Conservation (phyloP, 2,113 vertebrate species). For the Toxostoma redivivum region DNA sequence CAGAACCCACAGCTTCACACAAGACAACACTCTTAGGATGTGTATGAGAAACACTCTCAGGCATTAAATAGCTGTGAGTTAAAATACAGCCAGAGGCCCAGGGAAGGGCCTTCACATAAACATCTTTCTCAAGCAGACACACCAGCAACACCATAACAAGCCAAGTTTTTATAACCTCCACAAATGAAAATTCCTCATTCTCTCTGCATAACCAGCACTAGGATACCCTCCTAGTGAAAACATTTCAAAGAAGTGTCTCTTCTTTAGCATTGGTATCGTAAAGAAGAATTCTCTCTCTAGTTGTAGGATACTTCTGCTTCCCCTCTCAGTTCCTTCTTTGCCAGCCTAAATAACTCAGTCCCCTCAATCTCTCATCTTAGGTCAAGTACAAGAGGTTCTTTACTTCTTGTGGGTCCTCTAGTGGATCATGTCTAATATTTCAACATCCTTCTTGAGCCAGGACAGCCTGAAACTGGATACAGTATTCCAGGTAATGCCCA, state of each 20-base stretch:
- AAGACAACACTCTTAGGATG: neutral
- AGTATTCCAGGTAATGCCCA: neutral
- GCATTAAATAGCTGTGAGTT: neutral
- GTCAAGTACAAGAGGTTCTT: neutral
- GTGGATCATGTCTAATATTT: neutral
- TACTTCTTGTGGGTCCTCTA: neutral
- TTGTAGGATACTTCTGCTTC: neutral
- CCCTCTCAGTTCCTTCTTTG: neutral
- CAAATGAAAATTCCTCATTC: neutral
- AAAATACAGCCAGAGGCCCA: neutral
- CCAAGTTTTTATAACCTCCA: neutral
- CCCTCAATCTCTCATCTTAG: neutral
- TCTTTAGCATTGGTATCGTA: neutral
- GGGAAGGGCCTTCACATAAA: neutral
- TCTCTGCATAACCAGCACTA: neutral
- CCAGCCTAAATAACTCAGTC: neutral
- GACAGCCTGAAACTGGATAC: neutral
- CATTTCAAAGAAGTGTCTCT: neutral
- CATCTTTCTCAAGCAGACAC: neutral
- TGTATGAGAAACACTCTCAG: neutral
- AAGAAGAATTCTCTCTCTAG: neutral
- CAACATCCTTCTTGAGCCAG: neutral
- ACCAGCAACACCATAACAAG: neutral
- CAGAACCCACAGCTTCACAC: neutral
- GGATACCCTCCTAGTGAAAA: neutral